Conservation (phyloP, 2,888 invertebrate species). For the Panopea generosa region DNA sequence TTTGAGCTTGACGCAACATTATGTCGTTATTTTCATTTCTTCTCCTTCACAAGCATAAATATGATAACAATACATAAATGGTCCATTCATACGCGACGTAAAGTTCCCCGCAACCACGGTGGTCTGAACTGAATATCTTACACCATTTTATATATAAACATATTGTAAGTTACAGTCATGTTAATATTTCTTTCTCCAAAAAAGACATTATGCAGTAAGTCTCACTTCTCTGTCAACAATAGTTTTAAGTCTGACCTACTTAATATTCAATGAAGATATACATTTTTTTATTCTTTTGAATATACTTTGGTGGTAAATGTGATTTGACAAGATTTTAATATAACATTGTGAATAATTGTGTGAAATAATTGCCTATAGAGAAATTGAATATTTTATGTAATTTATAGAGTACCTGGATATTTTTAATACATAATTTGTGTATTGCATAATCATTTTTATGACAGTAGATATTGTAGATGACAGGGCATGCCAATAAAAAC, state of each 20-base stretch:
- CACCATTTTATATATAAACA: neutral
- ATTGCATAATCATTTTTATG: too few relatives aligned
- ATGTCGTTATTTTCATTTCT: constrained; percentile 15
- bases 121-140: constrained; percentile 14
- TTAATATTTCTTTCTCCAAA: neutral
- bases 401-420: too few relatives aligned
- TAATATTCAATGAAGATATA: constrained; percentile 11
- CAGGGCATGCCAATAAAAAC: too few relatives aligned
- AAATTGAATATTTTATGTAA: too few relatives aligned
- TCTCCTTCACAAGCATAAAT: constrained; percentile 12
- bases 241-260: neutral
- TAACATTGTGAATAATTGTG: too few relatives aligned
- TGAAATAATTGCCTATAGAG: too few relatives aligned
- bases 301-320: too few relatives aligned
- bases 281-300: neutral
- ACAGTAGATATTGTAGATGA: too few relatives aligned
- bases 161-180: neutral
- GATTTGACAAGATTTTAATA: too few relatives aligned
- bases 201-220: constrained; percentile 2
- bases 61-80: constrained; percentile 43
- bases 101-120: constrained; percentile 26
- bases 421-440: too few relatives aligned
- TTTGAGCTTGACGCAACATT: constrained; percentile 34
- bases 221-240: constrained; percentile 8
- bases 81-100: constrained; percentile 23